A percentile compares a stretch with the other conserved stretches of the same genome.
Conservation (phyloP, 2,888 invertebrate genomes). For the Allolobophora icterica region DNA sequence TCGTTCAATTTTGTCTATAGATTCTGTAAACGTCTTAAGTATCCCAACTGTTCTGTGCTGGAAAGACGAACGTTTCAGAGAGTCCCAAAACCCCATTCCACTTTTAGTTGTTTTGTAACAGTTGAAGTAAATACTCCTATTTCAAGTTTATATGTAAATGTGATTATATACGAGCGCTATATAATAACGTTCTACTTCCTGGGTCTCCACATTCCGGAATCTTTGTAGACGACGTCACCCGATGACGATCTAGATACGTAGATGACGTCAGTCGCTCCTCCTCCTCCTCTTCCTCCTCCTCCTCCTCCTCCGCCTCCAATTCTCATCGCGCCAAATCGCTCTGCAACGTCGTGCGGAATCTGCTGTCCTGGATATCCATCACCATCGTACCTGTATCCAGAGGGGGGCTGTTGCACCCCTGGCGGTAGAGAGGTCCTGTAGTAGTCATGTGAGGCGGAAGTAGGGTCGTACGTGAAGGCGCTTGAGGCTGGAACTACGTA, state of each 20-base stretch:
- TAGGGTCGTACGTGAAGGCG: slow-evolving; percentile 1
- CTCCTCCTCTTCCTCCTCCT: not conserved
- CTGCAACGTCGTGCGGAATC: not conserved
- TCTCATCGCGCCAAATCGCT: not conserved
- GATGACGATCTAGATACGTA: not conserved
- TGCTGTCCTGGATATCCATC: not conserved
- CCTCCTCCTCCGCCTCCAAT: not conserved
- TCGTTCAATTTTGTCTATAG: too few species aligned
- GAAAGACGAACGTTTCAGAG: too few species aligned
- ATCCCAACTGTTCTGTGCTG: too few species aligned
- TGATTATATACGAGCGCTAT: not conserved
- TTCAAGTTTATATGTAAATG: not conserved
- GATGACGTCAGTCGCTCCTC: not conserved
- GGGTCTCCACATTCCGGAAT: too few species aligned
- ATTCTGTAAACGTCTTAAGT: too few species aligned
- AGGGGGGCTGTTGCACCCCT: not conserved
- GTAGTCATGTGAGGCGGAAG: not conserved
- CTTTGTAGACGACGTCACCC: too few species aligned
- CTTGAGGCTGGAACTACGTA: slow-evolving; percentile 5
- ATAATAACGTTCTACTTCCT: not conserved
- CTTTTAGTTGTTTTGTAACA: not conserved
- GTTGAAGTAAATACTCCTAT: not conserved
- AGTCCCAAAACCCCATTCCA: not conserved
- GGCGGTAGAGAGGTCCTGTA: not conserved
- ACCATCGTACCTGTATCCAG: not conserved